Conservation (phyloP, 2,888 invertebrate species). For the Linnaemya tessellans region DNA sequence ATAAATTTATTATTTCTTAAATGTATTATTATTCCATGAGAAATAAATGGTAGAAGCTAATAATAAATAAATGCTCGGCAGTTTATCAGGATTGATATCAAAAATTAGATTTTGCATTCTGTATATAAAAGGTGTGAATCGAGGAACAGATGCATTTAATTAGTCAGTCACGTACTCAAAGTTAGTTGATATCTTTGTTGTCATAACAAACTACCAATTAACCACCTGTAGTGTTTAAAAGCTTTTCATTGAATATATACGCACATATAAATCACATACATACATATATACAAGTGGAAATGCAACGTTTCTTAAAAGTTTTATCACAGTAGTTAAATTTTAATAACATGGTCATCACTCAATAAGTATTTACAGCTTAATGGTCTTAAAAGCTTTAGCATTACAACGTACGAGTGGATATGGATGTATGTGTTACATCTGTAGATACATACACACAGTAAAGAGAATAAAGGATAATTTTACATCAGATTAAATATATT, state of each 20-base stretch:
- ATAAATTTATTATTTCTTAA: too few species aligned
- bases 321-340: slow-evolving; percentile 4
- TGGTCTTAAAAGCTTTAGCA: slow-evolving; percentile 24
- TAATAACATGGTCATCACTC: slow-evolving; percentile 44
- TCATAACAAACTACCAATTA: background rate
- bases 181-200: background rate
- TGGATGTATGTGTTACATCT: background rate
- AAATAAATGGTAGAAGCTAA: too few species aligned
- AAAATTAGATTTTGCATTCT: background rate
- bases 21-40: too few species aligned
- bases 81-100: too few species aligned
- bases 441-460: background rate
- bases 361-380: slow-evolving; percentile 41
- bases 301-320: slow-evolving; percentile 1
- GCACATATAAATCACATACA: background rate
- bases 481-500: background rate
- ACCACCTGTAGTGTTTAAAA: slow-evolving; percentile 51
- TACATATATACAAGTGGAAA: background rate
- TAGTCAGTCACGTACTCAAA: background rate
- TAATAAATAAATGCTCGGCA: too few species aligned
- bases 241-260: background rate
- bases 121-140: background rate
- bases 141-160: background rate
- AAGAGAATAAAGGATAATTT: background rate
- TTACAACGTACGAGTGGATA: background rate